Evolutionary conservation across 2,888 invertebrate species (phyloP).

Genomic region (Mimumesa dahlbomi): DNA sequence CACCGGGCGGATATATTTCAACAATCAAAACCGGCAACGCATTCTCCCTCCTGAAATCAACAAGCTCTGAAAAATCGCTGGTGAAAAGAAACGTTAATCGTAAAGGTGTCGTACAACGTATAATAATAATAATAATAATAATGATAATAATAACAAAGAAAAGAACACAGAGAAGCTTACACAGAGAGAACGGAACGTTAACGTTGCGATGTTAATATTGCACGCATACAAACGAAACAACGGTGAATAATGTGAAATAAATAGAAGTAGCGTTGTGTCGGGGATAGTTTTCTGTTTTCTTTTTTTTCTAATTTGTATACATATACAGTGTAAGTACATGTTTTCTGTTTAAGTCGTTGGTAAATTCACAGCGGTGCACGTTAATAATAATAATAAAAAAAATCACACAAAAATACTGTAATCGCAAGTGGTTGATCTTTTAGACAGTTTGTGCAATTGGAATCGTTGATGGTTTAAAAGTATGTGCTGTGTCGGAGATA

Average conservation of each 20-base stretch:
- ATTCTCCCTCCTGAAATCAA: constrained; percentile 17
- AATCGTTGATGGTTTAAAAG: too few relatives aligned
- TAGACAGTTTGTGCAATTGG: constrained; percentile 1
- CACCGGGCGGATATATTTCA: too few relatives aligned
- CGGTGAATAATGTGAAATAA: background rate
- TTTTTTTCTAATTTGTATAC: too few relatives aligned
- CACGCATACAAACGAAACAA: constrained; percentile 1
- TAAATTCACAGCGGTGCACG: background rate
- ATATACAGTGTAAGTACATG: too few relatives aligned
- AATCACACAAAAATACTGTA: constrained; percentile 7
- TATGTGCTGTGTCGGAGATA: background rate
- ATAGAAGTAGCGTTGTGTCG: background rate
- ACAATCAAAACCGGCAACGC: constrained; percentile 5
- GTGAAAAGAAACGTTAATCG: constrained; percentile 9
- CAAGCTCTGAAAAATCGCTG: constrained; percentile 7
- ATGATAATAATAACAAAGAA: too few relatives aligned
- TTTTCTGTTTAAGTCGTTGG: constrained; percentile 4
- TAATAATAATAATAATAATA: too few relatives aligned
- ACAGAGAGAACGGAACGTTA: too few relatives aligned
- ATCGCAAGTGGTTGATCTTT: too few relatives aligned
- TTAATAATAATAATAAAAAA: too few relatives aligned
- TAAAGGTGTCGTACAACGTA: background rate
- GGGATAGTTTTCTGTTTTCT: too few relatives aligned
- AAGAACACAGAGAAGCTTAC: background rate
- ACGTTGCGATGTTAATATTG: background rate